Evolutionary conservation across 2,797 vertebrate species (phyloP).

Genomic region (Ctenopoma multispine): DNA sequence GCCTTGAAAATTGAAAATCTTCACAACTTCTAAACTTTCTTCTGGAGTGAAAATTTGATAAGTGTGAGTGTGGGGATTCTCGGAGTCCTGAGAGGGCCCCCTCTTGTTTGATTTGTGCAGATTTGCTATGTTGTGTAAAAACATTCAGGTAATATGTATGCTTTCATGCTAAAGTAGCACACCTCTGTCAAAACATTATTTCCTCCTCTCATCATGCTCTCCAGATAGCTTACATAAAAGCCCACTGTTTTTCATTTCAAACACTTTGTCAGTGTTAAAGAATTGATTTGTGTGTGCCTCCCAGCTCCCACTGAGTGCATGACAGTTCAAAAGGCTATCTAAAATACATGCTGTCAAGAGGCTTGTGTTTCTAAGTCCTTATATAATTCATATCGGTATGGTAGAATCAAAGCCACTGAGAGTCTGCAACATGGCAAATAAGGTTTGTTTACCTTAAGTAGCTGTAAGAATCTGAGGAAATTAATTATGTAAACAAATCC

Average conservation of each 20-base stretch:
- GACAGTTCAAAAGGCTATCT: constrained; percentile 73
- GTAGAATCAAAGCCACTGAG: constrained; percentile 36
- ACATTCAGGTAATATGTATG: background rate
- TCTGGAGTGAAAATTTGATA: constrained; percentile 28
- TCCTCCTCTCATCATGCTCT: constrained; percentile 46
- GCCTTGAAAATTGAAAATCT: constrained; percentile 37
- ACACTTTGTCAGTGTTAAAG: constrained; percentile 71
- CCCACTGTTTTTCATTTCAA: constrained; percentile 65
- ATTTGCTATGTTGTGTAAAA: constrained; percentile 6
- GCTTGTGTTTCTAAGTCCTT: constrained; percentile 53
- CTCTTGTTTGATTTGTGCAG: constrained; percentile 14
- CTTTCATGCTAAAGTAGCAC: constrained; percentile 33
- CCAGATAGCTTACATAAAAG: constrained; percentile 61
- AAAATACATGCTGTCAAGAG: constrained; percentile 65
- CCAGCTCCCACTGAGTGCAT: constrained; percentile 63
- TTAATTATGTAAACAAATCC: constrained; percentile 18
- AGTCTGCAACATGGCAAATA: constrained; percentile 28
- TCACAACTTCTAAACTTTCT: constrained; percentile 42
- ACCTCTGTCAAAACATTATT: constrained; percentile 50
- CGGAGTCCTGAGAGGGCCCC: constrained; percentile 7
- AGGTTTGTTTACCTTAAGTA: constrained; percentile 19
- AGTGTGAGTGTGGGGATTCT: constrained; percentile 21
- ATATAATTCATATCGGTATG: constrained; percentile 49
- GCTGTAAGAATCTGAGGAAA: background rate
- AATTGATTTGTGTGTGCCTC: constrained; percentile 65